Evolutionary conservation across 2,888 invertebrate genomes (phyloP).

Genomic region (Leptopilina drosophilae): DNA sequence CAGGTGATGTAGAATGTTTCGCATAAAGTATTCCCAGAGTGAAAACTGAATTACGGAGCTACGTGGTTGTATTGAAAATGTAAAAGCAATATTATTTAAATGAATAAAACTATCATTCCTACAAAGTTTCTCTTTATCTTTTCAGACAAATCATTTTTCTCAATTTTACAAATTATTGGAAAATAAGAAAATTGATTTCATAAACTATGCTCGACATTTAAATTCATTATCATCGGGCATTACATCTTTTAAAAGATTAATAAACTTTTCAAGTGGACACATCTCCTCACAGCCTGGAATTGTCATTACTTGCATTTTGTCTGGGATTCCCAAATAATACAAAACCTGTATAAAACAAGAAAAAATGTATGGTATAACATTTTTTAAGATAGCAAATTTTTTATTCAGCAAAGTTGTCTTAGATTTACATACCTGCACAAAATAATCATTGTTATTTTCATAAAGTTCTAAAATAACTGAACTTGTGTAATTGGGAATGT

Average conservation of each 20-base stretch:
- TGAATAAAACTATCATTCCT: neutral
- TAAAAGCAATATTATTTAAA: neutral
- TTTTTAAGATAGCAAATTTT: neutral
- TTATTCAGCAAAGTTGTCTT: neutral
- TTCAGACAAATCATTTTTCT: no score
- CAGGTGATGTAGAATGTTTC: constrained; percentile 64
- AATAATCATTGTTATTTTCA: neutral
- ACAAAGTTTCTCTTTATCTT: neutral
- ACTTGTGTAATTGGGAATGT: constrained; percentile 6
- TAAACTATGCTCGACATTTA: neutral
- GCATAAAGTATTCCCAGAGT: constrained; percentile 74
- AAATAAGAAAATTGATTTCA: neutral
- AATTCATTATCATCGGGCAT: constrained; percentile 6
- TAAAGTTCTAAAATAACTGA: constrained; percentile 27
- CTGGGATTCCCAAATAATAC: constrained; percentile 21
- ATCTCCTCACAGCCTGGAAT: constrained; percentile 28
- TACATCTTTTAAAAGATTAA: constrained; percentile 5
- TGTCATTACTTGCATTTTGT: neutral
- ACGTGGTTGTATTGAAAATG: constrained; percentile 59
- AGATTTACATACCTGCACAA: constrained; percentile 13
- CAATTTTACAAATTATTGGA: neutral
- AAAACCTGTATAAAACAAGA: neutral
- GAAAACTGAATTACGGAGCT: constrained; percentile 73
- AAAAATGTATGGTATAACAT: no score
- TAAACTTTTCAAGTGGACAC: constrained; percentile 33